Conservation (phyloP, 2,113 vertebrate genomes). For the Calyptommatus sinebrachiatus region DNA sequence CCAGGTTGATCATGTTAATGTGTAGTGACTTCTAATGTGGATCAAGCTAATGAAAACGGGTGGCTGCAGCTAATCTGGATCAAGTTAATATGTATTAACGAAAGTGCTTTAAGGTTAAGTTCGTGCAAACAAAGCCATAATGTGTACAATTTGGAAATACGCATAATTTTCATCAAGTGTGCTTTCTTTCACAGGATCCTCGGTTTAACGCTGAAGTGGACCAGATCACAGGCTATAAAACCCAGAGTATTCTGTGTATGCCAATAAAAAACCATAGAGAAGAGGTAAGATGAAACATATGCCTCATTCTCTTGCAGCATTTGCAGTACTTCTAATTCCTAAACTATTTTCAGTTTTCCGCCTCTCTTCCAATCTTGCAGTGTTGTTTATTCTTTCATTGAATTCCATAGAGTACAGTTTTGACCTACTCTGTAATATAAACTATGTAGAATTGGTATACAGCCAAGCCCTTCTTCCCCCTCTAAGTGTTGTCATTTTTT, state of each 20-base stretch:
- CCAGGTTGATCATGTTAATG: too few species aligned
- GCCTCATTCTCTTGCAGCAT: conserved; percentile 33
- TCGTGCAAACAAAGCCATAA: not conserved
- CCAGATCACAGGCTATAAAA: conserved; percentile 96
- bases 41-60: too few species aligned
- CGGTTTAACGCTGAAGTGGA: conserved; percentile 97
- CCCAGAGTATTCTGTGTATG: conserved; percentile 96
- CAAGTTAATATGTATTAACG: too few species aligned
- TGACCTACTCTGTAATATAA: conserved; percentile 36
- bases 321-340: conserved; percentile 22
- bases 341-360: conserved; percentile 18
- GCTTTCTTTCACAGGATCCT: conserved; percentile 79
- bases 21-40: too few species aligned
- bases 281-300: conserved; percentile 77
- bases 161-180: conserved; percentile 46
- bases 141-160: conserved; percentile 32
- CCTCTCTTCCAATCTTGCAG: conserved; percentile 10
- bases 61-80: too few species aligned
- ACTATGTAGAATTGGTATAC: conserved; percentile 30
- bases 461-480: conserved; percentile 18
- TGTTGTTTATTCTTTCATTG: not conserved
- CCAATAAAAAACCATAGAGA: conserved; percentile 97
- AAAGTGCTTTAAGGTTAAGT: not conserved
- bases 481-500: conserved; percentile 2
- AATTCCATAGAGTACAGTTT: conserved; percentile 36